Base-by-base conservation (phyloP, 2,113 vertebrate genomes). In the Lepisosteus oculatus region DNA sequence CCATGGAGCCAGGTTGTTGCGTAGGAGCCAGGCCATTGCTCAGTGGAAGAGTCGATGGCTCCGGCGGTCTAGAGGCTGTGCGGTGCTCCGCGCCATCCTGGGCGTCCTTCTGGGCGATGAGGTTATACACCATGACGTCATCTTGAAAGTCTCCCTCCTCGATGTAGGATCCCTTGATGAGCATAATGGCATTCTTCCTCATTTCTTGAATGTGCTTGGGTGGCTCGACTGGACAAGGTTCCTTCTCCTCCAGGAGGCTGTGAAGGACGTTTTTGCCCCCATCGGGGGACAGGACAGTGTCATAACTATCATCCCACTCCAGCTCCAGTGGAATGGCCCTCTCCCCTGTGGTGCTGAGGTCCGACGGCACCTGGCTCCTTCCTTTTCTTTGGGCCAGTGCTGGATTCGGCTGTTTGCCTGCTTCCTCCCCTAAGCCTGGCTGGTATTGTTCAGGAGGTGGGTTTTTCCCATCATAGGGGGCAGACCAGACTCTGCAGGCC, bases 301-400 rank as follows among this genome's bases (percentile, higher is more conserved):
- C 97, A 0, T 97, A 99, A 78, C 94, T 99, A 62, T 99, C 94
- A 5, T 99, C 97, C 97, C 97, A 99, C 85, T 99, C 97, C 73
- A 99, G 87, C 66, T 99, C 97, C 9, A 92, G 64, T 57, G 91
- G 94, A 77, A 83, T 86, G 78, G 72, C 69, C 61, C 82, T 90
- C 56, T 92, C 90, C 65, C 87, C 0, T 79, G 51, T 0, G 57
- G 76, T 56, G 85, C 75, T 8, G 72, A 12, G 9, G 0, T 64
- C 72, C 47, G 81, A 74, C 2, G 77, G 86, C 1, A 67, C 65
- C 59, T 61, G 2, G 57, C 3, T 57, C 65, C 47, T 51, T 51
- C 47, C 5, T 6, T 43, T 44, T 3, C 3, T 74, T 77, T 78
- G 0, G 8, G 74, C 72, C n/a, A 61, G 59, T 65, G 65, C 78